A percentile compares a stretch with the other conserved stretches of the same genome.
Evolutionary conservation across 2,797 vertebrate genomes (phyloP).

Genomic region (Pseudochirops corinnae): DNA sequence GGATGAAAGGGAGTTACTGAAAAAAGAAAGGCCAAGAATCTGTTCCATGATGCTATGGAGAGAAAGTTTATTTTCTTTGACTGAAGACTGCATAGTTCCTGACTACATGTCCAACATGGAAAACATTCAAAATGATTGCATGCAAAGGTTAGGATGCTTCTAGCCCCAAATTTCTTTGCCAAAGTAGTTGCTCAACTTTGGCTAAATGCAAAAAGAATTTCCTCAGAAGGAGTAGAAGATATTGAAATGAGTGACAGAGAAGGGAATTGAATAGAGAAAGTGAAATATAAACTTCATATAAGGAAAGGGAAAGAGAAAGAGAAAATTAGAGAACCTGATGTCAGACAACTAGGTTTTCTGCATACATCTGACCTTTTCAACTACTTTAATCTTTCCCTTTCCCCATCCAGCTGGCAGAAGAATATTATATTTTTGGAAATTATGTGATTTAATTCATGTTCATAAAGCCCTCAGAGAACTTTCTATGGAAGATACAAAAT

Average conservation of each 20-base stretch:
- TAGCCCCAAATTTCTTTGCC: background rate
- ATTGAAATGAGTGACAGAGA: background rate
- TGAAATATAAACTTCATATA: background rate
- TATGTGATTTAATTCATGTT: constrained; percentile 45
- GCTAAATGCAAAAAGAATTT: background rate
- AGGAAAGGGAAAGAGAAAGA: background rate
- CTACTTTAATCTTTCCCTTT: background rate
- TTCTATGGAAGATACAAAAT: constrained; percentile 61
- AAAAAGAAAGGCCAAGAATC: background rate
- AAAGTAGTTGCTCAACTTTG: constrained; percentile 12
- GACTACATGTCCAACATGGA: background rate
- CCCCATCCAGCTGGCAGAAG: background rate
- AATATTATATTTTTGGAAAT: constrained; percentile 7
- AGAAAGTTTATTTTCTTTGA: background rate
- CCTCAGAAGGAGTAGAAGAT: background rate
- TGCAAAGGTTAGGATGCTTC: background rate
- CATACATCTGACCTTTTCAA: background rate
- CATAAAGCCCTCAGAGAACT: constrained; percentile 54
- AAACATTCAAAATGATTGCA: background rate
- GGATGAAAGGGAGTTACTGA: background rate
- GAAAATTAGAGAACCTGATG: background rate
- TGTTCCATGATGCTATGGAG: background rate
- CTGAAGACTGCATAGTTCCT: background rate
- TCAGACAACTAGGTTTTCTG: constrained; percentile 6
- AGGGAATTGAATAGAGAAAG: background rate